Conservation (phyloP, 2,888 invertebrate genomes). For the Cyclophora albipunctata region DNA sequence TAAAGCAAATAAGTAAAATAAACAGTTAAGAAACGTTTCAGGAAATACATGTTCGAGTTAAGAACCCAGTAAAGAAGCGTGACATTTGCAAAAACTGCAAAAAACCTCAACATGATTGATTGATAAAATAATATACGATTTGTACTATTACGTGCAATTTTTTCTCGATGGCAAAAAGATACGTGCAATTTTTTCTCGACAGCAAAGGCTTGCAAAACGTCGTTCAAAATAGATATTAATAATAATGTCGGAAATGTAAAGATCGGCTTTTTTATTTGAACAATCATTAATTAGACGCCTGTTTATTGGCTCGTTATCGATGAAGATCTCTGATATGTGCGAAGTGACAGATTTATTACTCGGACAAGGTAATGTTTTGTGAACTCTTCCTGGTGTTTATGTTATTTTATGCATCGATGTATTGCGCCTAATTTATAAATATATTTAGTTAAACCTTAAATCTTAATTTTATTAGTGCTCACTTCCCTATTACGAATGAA, state of each 20-base stretch:
- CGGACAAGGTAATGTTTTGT: conserved; percentile 52
- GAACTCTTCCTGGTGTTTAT: conserved; percentile 46
- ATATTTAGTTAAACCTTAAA: neutral
- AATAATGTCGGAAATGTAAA: conserved; percentile 51
- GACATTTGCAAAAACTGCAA: conserved; percentile 51
- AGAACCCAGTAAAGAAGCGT: conserved; percentile 25
- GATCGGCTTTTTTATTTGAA: conserved; percentile 53
- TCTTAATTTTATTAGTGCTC: too few relatives aligned
- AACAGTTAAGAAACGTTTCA: conserved; percentile 24
- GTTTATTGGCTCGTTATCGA: conserved; percentile 58
- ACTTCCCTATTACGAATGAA: too few relatives aligned
- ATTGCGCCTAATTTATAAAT: conserved; percentile 31
- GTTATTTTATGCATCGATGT: conserved; percentile 34
- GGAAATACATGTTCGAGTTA: conserved; percentile 43
- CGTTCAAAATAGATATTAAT: conserved; percentile 48
- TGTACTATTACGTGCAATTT: conserved; percentile 26
- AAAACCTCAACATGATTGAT: conserved; percentile 43
- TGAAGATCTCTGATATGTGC: conserved; percentile 53
- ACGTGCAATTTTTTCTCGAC: neutral
- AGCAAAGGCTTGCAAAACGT: conserved; percentile 26
- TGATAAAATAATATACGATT: conserved; percentile 44
- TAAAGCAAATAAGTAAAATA: conserved; percentile 20
- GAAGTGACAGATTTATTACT: conserved; percentile 65
- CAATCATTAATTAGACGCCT: conserved; percentile 65
- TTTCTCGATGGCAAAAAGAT: conserved; percentile 42